Evolutionary conservation across 2,888 invertebrate species (phyloP).

Genomic region (Ametastegia equiseti): DNA sequence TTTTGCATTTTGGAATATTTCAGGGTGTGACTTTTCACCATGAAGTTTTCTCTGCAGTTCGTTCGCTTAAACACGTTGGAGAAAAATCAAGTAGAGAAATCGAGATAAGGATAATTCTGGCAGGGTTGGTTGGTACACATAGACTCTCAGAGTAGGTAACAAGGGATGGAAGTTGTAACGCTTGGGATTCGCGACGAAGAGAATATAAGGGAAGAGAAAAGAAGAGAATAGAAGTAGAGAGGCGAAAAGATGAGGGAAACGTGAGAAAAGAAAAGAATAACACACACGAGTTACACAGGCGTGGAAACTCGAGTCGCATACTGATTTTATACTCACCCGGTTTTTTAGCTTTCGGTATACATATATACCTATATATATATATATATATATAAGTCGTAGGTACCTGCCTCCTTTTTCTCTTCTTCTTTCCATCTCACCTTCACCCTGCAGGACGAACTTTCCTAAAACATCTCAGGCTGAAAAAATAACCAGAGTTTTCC

Average conservation of each 20-base stretch:
- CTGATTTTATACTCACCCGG: slow-evolving; percentile 60
- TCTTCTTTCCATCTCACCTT: not conserved
- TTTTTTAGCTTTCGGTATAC: too few species aligned
- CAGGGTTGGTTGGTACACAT: slow-evolving; percentile 27
- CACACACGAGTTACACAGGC: slow-evolving; percentile 62
- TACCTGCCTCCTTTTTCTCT: not conserved
- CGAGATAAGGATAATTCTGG: slow-evolving; percentile 39
- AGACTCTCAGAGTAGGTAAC: slow-evolving; percentile 47
- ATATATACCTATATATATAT: not conserved
- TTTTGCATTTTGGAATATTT: too few species aligned
- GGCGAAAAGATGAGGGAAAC: slow-evolving; percentile 51
- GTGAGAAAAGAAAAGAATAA: slow-evolving; percentile 51
- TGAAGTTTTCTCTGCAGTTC: too few species aligned
- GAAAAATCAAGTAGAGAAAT: slow-evolving; percentile 1
- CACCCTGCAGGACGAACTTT: not conserved
- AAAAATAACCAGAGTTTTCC: not conserved
- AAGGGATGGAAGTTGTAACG: slow-evolving; percentile 48
- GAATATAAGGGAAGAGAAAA: not conserved
- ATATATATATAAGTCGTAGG: not conserved
- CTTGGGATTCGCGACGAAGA: not conserved
- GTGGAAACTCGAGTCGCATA: slow-evolving; percentile 65
- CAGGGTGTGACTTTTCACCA: too few species aligned
- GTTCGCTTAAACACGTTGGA: too few species aligned
- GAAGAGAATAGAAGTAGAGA: slow-evolving; percentile 51
- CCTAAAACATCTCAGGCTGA: not conserved